phyloP scores from a whole-genome alignment of 2,797 vertebrate species.

The Leucoraja ocellata region DNA sequence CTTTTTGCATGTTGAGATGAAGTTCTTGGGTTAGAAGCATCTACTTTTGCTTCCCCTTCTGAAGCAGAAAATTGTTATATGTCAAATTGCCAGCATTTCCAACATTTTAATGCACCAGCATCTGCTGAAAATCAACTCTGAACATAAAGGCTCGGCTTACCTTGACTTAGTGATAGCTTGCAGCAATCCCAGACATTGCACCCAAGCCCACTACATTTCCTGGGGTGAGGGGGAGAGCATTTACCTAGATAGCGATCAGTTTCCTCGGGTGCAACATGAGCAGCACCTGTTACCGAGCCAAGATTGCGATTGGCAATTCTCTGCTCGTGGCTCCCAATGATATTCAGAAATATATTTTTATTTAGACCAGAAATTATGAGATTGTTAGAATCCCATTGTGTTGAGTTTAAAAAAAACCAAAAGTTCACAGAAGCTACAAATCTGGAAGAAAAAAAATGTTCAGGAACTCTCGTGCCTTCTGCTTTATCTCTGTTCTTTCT shows the following conservation, averaged over 20 bases:
- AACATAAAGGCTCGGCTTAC: not conserved
- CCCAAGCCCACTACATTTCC: not conserved
- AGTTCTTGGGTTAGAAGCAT: not conserved
- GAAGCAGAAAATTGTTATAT: not conserved
- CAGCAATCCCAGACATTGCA: not conserved
- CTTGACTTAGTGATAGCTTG: not conserved
- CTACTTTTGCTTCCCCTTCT: not conserved
- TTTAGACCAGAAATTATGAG: not conserved
- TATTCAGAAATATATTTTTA: not conserved
- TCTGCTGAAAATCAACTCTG: conserved; percentile 10
- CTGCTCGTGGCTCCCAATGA: not conserved
- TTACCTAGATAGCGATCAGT: not conserved
- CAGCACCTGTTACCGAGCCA: not conserved
- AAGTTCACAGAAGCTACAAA: no score
- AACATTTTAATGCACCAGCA: not conserved
- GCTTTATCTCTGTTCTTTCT: no score
- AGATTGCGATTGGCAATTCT: not conserved
- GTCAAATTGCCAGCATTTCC: no score
- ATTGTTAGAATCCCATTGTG: not conserved
- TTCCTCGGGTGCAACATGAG: not conserved
- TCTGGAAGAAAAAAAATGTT: no score
- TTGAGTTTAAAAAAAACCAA: no score
- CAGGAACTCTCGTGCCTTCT: no score
- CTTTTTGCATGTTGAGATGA: not conserved
- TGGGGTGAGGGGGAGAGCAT: not conserved